These are phyloP conservation scores for Addax nasomaculatus DNA, from an alignment of 2,113 vertebrate species.

Conservation along the genomic window DNA sequence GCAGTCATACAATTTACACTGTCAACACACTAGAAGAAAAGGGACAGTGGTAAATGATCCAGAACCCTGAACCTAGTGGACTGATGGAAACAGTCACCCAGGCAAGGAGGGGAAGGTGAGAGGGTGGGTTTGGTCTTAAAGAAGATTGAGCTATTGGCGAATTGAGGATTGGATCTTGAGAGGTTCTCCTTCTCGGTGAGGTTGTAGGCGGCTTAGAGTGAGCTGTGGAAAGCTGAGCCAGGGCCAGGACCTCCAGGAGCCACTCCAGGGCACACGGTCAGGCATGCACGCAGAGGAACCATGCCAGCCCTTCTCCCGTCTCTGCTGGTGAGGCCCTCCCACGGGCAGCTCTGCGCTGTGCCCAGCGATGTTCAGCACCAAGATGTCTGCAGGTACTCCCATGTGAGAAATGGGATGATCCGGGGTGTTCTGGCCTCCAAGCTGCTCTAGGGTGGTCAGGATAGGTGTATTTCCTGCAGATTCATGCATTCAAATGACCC, in stretches of 20 bases:
- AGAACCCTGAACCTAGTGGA: neutral
- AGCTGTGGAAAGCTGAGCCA: neutral
- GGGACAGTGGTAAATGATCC: neutral
- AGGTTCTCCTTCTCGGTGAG: neutral
- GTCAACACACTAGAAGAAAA: neutral
- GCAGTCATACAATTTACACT: neutral
- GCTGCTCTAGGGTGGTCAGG: neutral
- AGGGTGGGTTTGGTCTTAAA: neutral
- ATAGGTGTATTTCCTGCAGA: neutral
- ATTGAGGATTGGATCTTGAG: neutral
- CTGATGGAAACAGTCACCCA: neutral
- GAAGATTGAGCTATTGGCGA: neutral
- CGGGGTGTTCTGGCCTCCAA: neutral
- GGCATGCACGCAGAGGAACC: rapidly evolving
- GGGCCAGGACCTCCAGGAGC: neutral
- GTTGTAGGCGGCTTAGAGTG: neutral
- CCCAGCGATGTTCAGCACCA: neutral
- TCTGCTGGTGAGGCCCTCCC: neutral
- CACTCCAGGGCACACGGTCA: rapidly evolving
- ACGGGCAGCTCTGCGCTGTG: neutral
- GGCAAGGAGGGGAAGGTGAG: neutral
- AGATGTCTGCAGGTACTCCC: neutral
- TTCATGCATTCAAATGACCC: neutral
- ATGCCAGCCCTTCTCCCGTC: neutral
- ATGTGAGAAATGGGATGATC: neutral